Conservation (phyloP, 1,140 invertebrate genomes). For the Lordiphosa collinella region DNA sequence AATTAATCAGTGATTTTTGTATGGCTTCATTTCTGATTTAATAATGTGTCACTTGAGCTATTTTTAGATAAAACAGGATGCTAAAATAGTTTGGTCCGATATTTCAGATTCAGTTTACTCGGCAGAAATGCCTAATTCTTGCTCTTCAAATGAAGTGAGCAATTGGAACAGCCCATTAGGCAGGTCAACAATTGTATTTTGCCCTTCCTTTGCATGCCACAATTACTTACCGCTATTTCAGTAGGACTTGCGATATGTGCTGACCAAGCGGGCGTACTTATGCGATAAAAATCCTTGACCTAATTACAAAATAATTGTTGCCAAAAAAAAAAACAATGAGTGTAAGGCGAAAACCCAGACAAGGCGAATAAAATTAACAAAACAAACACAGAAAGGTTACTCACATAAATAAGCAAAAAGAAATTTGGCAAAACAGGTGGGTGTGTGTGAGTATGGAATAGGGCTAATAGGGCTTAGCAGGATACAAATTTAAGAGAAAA, state of each 20-base stretch:
- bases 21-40: background rate
- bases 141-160: background rate
- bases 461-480: background rate
- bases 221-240: slow-evolving; percentile 60
- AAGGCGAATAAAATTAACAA: slow-evolving; percentile 66
- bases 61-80: background rate
- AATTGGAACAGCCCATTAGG: slow-evolving; percentile 20
- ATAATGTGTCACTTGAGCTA: slow-evolving; percentile 1
- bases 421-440: background rate
- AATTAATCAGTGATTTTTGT: background rate
- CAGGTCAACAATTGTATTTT: slow-evolving; percentile 31
- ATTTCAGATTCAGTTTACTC: too few relatives aligned
- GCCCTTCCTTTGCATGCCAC: slow-evolving; percentile 55
- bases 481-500: background rate
- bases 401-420: slow-evolving; percentile 9
- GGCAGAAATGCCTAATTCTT: too few relatives aligned
- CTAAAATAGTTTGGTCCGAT: too few relatives aligned
- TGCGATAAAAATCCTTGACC: slow-evolving; percentile 71
- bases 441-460: background rate
- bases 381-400: slow-evolving; percentile 60
- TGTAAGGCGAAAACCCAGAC: slow-evolving; percentile 24
- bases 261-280: slow-evolving; percentile 4
- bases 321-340: slow-evolving; percentile 24
- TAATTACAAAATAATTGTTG: slow-evolving; percentile 76
- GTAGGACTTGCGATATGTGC: slow-evolving; percentile 29